Conservation (phyloP, 1,140 invertebrate genomes). For the Eriocheir sinensis region DNA sequence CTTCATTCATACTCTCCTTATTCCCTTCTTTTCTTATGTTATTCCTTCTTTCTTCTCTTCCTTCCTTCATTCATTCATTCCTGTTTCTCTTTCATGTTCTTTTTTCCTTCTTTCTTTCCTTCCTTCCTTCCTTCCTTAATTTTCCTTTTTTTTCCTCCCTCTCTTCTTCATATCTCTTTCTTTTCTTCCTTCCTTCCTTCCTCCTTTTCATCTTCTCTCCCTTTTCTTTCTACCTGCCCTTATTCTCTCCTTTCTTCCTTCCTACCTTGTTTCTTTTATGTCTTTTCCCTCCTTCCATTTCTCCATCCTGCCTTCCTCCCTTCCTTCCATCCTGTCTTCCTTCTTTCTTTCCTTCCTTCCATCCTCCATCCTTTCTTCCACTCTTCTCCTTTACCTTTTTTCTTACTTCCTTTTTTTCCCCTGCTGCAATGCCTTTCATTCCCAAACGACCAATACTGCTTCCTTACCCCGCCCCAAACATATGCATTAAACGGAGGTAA, state of each 20-base stretch:
- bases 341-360: slow-evolving; percentile 27
- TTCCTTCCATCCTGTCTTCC: not conserved
- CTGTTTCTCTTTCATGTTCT: not conserved
- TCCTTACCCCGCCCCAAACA: not conserved
- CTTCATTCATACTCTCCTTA: not conserved
- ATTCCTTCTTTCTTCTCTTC: not conserved
- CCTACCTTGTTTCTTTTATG: not conserved
- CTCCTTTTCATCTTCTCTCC: not conserved
- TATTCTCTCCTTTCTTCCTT: not conserved
- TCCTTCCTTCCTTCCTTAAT: not conserved
- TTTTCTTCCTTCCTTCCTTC: not conserved
- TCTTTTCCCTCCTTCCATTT: slow-evolving; percentile 16
- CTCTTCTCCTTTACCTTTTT: not conserved
- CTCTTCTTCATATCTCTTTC: not conserved
- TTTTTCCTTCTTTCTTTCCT: not conserved
- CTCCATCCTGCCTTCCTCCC: not conserved
- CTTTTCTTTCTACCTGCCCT: not conserved
- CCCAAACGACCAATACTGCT: not conserved
- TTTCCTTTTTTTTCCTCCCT: not conserved
- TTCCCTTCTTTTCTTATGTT: not conserved
- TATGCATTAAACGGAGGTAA: too few species aligned
- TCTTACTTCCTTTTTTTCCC: not conserved
- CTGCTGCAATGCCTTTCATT: not conserved
- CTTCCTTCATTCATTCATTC: not conserved
- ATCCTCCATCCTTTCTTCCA: not conserved